Percentiles rank a stretch among this genome's conserved stretches.
Evolutionary conservation across 2,797 vertebrate species (phyloP).

Genomic region (Melanotaenia boesemani): DNA sequence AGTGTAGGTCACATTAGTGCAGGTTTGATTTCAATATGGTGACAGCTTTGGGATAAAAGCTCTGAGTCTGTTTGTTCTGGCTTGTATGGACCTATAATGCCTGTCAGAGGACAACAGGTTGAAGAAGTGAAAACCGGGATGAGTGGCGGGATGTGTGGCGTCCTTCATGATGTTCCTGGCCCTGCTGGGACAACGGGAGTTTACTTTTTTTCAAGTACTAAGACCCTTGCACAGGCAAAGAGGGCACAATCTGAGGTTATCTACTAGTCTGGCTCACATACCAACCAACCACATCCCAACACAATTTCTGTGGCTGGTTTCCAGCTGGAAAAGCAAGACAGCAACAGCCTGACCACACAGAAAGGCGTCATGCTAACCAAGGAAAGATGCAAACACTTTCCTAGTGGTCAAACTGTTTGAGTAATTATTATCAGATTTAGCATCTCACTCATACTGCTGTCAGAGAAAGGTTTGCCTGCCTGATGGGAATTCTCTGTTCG

Average conservation of each 20-base stretch:
- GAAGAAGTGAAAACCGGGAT: too few relatives aligned
- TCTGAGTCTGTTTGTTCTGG: too few relatives aligned
- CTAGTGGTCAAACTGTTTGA: constrained; percentile 21
- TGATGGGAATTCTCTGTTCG: constrained; percentile 3
- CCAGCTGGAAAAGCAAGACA: constrained; percentile 9
- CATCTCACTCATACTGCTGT: constrained; percentile 1
- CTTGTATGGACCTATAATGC: too few relatives aligned
- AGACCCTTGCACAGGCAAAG: background rate
- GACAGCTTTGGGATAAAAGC: too few relatives aligned
- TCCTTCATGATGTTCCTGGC: too few relatives aligned
- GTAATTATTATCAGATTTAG: constrained; percentile 28
- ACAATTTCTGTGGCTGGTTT: constrained; percentile 16
- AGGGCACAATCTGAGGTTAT: constrained; percentile 40
- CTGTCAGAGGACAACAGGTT: too few relatives aligned
- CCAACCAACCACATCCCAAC: background rate
- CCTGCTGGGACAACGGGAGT: too few relatives aligned
- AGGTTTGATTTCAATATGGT: background rate
- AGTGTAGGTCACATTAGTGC: too few relatives aligned
- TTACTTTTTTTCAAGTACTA: background rate
- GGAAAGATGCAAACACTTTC: constrained; percentile 13
- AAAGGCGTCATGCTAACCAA: constrained; percentile 8
- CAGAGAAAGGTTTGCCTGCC: background rate
- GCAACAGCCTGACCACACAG: constrained; percentile 6
- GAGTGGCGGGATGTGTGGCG: too few relatives aligned
- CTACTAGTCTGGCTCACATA: constrained; percentile 21